Evolutionary conservation across 2,113 vertebrate species (phyloP), one percentile per base, ranked within the genome.

Genomic region (Datnioides undecimradiatus): DNA sequence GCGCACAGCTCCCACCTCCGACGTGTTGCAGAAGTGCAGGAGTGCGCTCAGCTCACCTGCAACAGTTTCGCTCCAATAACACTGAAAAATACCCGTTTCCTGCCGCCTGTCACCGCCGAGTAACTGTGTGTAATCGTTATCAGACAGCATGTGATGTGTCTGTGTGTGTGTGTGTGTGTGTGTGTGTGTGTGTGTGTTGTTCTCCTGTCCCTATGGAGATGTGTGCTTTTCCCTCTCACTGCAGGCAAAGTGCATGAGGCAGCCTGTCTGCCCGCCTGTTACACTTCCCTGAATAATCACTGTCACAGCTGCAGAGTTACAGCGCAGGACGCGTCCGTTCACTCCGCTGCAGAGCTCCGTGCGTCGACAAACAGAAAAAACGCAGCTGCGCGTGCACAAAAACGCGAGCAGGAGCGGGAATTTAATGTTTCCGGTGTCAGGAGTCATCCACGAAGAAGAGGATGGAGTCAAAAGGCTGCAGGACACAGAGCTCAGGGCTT

Each of bases 1-100:
- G 79, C 75, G 80, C 76, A 90, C 85, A 88, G 93, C 94, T 80
- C 93, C 94, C 83, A 91, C 94, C 87, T 78, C 70, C 64, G 94
- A 86, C 89, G 87, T 68, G 77, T 88, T 60, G 46, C 63, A 87
- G 92, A 85, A 93, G 79, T 92, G 86, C 93, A 92, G 64, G 21
- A 45, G 6, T 16, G 13, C 67, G 31, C 62, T 23, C 59, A 1
- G 43, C 38, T 29, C 17, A 14, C 16, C 14, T 21, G 34, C 10
- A 3, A 9, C 21, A 43, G 14, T 45, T 29, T 14, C 13, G 17
- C 10, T 4, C 4, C 21, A 2, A 12, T 14, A 23, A 58, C 34
- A 27, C 13, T 17, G 1, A 40, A 66, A 1, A 8, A 73, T 8
- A 11, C 6, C 3, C 14, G 27, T 27, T 21, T 76, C 27, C 19